Base-by-base conservation (phyloP, 2,113 vertebrate species). In the Tauraco erythrolophus region DNA sequence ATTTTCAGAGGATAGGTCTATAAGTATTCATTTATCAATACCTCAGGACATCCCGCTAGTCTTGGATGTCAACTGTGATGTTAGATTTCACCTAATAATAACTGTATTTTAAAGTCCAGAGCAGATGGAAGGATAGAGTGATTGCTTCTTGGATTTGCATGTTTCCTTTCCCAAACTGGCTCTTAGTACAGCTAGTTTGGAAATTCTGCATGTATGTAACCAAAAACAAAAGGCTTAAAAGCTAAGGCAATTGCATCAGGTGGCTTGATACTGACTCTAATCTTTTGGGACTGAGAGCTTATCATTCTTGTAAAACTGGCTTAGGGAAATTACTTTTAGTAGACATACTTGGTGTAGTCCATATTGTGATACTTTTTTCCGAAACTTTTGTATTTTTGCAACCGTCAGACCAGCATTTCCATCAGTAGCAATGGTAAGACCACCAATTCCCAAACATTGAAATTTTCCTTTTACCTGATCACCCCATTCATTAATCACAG, bases 401-500 rank as follows among this genome's bases (percentile, higher is more conserved):
- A 43, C 7, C 18, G 17, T 25, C 11, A 58, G 37, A 76, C 58
- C n/a, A 85, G 5, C 33, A 64, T 50, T 77, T 76, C 37, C 66
- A 70, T 54, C 37, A 84, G 23, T 46, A 78, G 21, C 53, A 89
- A 71, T 14, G 10, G 13, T 48, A 71, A 77, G 28, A 81, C 17
- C 37, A 78, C 9, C 19, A 50, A 3, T 30, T 83, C 37, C 33
- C 39, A 78, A 50, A 75, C 31, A 13, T 43, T 43, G 89, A 37
- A 22, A 14, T 74, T 56, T 71, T 57, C 41, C 33, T 82, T 96
- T 92, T 87, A 99, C 99, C 99, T 99, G 99, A 95, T 99, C 99
- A 14, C 99, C 99, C 99, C 99, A 99, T 81, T 99, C 98, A 72
- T 99, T 99, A 95, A 99, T 98, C n/a, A 98, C 77, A 37, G 99